Base-by-base conservation (phyloP, 2,888 invertebrate genomes). In the Drosophila atroscutellata region DNA sequence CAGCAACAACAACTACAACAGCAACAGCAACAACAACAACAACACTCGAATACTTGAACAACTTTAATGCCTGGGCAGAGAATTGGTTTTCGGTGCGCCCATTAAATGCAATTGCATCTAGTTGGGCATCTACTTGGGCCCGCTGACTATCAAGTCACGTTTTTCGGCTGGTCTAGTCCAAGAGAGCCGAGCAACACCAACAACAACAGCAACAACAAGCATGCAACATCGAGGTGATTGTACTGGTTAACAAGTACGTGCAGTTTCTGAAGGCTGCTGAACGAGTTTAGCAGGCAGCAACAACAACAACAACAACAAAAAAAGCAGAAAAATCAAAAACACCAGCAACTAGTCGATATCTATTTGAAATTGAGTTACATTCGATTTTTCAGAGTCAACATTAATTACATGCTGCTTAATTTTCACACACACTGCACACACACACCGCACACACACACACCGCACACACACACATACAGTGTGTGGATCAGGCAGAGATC, bases 101-200 rank as follows among this genome's bases (percentile, higher is more conserved):
- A 89, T 87, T 86, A 89, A 85, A 85, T 85, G 89, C 85, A 86
- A 87, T 86, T 89, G 75, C 75, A 87, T 85, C 77, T 80, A 84
- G 84, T 89, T 84, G 86, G 32, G 32, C 32, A 32, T 32, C 32
- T 3, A 83, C 72, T 83, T 69, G 67, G 72, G 62, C 59, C 69
- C 15, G 50, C 66, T 28, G 63, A 36, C 64, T 67, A 63, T 66
- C 87, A 71, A 85, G 87, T 85, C 90, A 85, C 85, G 90, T 85
- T 85, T 88, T 82, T 67, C 64, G 65, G 52, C 73, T 69, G 65
- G 50, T 75, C 81, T 68, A 60, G 64, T 77, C 80, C 56, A 36
- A 69, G 51, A 51, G 69, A 66, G 20, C 42, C 3, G 42, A 58
- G 57, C 55, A 26, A 5, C 42, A 52, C 7, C 50, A 51, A 5